Percentiles rank a stretch among this genome's conserved stretches.
These are phyloP conservation scores for Orbicella faveolata DNA, from an alignment of 64 coral and sea anemone genomes.

Conservation along the genomic window DNA sequence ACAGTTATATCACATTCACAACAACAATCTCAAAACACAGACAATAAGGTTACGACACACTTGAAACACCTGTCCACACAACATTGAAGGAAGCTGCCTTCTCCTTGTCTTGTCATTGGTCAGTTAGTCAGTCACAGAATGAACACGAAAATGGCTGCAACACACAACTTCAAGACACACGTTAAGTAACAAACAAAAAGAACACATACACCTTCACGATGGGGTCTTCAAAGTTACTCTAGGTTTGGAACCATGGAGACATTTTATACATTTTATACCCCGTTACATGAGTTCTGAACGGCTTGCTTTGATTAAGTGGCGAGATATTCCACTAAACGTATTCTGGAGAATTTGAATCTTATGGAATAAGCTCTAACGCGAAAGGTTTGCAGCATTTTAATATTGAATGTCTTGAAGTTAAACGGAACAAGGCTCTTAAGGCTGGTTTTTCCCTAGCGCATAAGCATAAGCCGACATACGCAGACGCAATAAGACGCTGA, in stretches of 20 bases:
- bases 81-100: neutral
- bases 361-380: no score
- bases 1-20: neutral
- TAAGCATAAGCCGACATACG: no score
- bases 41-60: neutral
- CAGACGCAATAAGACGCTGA: no score
- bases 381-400: no score
- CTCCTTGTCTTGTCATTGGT: constrained; percentile 2
- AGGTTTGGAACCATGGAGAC: neutral
- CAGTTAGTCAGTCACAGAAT: constrained; percentile 29
- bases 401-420: no score
- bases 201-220: neutral
- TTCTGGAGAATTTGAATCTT: no score
- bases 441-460: no score
- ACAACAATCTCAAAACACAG: neutral
- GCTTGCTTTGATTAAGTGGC: no score
- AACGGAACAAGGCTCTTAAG: no score
- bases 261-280: neutral
- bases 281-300: no score
- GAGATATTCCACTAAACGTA: no score
- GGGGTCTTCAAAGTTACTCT: neutral
- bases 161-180: constrained; percentile 22
- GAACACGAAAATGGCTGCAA: neutral
- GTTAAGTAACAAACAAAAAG: neutral
- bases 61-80: neutral